Conservation (phyloP, 2,797 vertebrate species). For the Sebastiscus tertius region DNA sequence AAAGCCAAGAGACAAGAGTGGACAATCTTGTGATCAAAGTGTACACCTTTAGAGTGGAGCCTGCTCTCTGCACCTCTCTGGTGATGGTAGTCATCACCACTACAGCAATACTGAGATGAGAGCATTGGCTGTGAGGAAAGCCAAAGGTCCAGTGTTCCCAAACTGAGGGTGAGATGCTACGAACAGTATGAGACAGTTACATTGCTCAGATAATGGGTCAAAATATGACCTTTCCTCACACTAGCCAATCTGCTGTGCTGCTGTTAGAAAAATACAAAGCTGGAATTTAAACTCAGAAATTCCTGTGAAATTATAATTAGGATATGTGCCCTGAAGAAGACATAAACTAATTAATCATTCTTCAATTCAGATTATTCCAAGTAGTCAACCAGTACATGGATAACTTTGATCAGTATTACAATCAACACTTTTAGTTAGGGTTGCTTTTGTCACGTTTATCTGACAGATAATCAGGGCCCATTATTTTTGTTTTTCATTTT, state of each 20-base stretch:
- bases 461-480: not conserved
- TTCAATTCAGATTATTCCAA: not conserved
- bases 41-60: slow-evolving; percentile 17
- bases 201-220: not conserved
- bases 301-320: not conserved
- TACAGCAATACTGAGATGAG: slow-evolving; percentile 28
- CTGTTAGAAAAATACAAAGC: not conserved
- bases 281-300: not conserved
- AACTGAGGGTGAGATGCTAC: not conserved
- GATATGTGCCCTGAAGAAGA: not conserved
- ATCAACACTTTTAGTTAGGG: not conserved
- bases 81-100: slow-evolving; percentile 8
- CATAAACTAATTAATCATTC: not conserved
- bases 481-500: not conserved
- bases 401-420: not conserved
- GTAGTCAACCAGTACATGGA: not conserved
- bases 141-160: slow-evolving; percentile 9
- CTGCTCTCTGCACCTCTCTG: slow-evolving; percentile 42
- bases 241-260: not conserved
- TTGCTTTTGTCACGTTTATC: not conserved
- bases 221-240: not conserved
- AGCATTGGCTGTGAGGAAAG: slow-evolving; percentile 9
- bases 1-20: slow-evolving; percentile 30
- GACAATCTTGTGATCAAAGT: slow-evolving; percentile 54
- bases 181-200: not conserved